Base-by-base conservation (phyloP, 2,888 invertebrate genomes). In the Idaea straminata region DNA sequence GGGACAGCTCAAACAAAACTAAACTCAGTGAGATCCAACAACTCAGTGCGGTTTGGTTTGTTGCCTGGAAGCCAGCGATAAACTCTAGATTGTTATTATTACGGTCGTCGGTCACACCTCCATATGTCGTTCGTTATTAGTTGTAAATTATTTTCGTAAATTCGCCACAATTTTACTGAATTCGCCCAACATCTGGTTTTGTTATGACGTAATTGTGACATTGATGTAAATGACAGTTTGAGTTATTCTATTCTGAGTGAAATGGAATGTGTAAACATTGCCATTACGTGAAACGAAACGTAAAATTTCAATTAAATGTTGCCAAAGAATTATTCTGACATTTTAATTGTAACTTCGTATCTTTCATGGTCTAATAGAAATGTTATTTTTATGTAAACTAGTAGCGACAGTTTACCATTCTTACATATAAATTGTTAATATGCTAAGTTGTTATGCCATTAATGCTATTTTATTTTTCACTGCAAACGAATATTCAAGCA, bases 171-270 rank as follows among this genome's bases (percentile, higher is more conserved):
- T 16, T 60, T 62, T 25, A 10, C 36, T 47, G 47, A 47, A 47
- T 47, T 47, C 47, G 10, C 47, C 47, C 13, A 47, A 13, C 59
- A 64, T 64, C 59, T 63, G 65, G 61, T 66, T 63, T 64, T 63
- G 59, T 63, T 62, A 64, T 63, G 58, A 65, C 61, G 61, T 61
- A 60, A 61, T 16, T 36, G 58, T 59, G 64, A 63, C 57, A 63
- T 38, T 59, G 36, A 47, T 60, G 60, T 10, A 47, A 13, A 13
- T 47, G 47, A 47, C 36, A 36, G 36, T 1, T 36, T 36, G 16
- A 15, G 0, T 25, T 15, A n/a, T 59, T 0, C 7, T 13, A 25
- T 6, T 25, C 7, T n/a, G 25, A 15, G 5, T 25, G 57, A 61
- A 64, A 60, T 34, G 16, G 60, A 35, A 60, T 15, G 16, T 60